These are phyloP conservation scores for Argopecten irradians DNA, from an alignment of 1,140 invertebrate genomes.

Conservation along the genomic window DNA sequence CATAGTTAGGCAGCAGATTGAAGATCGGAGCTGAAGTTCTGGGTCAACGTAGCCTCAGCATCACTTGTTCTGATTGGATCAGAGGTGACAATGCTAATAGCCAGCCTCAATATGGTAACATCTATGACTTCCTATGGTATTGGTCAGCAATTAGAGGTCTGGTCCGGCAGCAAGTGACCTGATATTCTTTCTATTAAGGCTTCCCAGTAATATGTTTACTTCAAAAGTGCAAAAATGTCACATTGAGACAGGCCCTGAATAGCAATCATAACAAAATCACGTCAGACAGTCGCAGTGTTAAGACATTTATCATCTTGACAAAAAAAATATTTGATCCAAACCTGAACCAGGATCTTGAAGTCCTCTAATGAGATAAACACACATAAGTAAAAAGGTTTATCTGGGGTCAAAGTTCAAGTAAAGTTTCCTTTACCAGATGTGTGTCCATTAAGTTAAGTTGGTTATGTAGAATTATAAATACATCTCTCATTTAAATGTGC, in stretches of 20 bases:
- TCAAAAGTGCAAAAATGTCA: not conserved
- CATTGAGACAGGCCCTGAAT: not conserved
- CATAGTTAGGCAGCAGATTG: not conserved
- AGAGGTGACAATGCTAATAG: not conserved
- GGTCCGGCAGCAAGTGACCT: not conserved
- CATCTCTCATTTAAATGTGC: not conserved
- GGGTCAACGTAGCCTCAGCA: not conserved
- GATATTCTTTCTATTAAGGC: not conserved
- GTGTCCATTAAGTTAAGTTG: not conserved
- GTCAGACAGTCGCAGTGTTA: not conserved
- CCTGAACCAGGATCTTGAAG: not conserved
- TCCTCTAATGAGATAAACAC: not conserved
- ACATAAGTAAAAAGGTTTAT: not conserved
- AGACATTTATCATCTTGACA: not conserved
- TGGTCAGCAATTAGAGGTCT: not conserved
- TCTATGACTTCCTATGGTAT: not conserved
- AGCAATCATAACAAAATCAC: too few relatives aligned
- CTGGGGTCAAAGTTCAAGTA: not conserved
- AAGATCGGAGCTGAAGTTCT: not conserved
- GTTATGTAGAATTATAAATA: conserved; percentile 17
- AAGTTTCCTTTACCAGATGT: not conserved
- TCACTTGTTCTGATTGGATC: not conserved
- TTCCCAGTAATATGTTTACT: not conserved
- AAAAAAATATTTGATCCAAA: not conserved
- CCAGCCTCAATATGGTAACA: not conserved